phyloP scores from a whole-genome alignment of 2,888 invertebrate species.

The Drosophila nigricruria region DNA sequence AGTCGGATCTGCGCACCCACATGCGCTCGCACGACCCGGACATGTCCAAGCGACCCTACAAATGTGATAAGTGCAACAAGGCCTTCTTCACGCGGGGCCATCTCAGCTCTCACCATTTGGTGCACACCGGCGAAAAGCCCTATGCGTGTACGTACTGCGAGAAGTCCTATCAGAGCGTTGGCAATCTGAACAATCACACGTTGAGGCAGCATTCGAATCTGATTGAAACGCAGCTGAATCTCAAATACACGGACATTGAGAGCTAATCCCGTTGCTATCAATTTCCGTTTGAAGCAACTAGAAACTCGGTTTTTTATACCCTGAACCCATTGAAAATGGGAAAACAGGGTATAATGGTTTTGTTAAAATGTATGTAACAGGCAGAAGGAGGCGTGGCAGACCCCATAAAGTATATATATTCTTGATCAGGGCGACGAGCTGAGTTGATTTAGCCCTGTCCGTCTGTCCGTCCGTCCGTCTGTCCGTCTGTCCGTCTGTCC shows the following conservation, averaged over 20 bases:
- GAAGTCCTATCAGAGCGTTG: slow-evolving; percentile 78
- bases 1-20: slow-evolving; percentile 81
- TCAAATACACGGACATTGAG: slow-evolving; percentile 39
- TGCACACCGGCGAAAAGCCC: slow-evolving; percentile 83
- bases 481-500: no score
- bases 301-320: no score
- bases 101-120: slow-evolving; percentile 76
- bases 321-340: no score
- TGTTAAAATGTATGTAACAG: no score
- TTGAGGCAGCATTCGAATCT: slow-evolving; percentile 62
- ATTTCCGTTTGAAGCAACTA: neutral
- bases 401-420: no score
- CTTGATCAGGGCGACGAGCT: no score
- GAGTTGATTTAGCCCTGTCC: no score
- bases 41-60: slow-evolving; percentile 74
- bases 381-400: no score
- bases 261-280: slow-evolving; percentile 19
- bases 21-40: slow-evolving; percentile 77
- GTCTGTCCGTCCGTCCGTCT: no score
- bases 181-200: slow-evolving; percentile 80
- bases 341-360: no score
- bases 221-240: slow-evolving; percentile 50
- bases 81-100: slow-evolving; percentile 81
- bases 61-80: slow-evolving; percentile 75
- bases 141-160: slow-evolving; percentile 75